Evolutionary conservation across 2,113 vertebrate genomes (phyloP).

Genomic region (Thunnus thynnus): DNA sequence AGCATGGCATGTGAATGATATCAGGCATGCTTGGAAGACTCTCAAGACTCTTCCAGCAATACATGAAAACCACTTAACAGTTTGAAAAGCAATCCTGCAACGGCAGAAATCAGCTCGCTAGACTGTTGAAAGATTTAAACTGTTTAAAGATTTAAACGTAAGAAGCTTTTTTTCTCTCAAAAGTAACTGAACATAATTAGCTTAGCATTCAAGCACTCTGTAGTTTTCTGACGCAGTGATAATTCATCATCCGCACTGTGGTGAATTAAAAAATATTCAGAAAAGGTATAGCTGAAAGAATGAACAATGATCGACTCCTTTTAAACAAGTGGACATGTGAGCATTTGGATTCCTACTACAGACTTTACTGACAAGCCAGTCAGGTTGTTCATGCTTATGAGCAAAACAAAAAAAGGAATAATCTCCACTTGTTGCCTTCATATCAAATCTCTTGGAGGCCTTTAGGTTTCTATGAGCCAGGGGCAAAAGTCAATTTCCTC

Average conservation of each 20-base stretch:
- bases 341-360: too few relatives aligned
- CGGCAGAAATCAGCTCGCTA: neutral
- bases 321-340: too few relatives aligned
- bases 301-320: too few relatives aligned
- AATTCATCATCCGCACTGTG: neutral
- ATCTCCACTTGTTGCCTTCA: neutral
- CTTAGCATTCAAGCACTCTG: neutral
- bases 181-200: neutral
- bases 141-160: neutral
- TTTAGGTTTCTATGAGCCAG: neutral
- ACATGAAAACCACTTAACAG: neutral
- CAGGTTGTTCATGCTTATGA: too few relatives aligned
- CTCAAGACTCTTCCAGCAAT: neutral
- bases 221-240: neutral
- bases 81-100: neutral
- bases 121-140: neutral
- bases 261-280: neutral
- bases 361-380: too few relatives aligned
- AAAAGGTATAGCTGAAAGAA: too few relatives aligned
- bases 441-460: too few relatives aligned
- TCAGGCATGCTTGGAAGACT: neutral
- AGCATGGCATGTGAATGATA: neutral
- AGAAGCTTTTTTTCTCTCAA: neutral
- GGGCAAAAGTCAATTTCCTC: too few relatives aligned
- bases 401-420: slow-evolving; percentile 3